A percentile compares a stretch with the other conserved stretches of the same genome.
phyloP scores from a whole-genome alignment of 1,140 invertebrate species.

The Orius laevigatus region DNA sequence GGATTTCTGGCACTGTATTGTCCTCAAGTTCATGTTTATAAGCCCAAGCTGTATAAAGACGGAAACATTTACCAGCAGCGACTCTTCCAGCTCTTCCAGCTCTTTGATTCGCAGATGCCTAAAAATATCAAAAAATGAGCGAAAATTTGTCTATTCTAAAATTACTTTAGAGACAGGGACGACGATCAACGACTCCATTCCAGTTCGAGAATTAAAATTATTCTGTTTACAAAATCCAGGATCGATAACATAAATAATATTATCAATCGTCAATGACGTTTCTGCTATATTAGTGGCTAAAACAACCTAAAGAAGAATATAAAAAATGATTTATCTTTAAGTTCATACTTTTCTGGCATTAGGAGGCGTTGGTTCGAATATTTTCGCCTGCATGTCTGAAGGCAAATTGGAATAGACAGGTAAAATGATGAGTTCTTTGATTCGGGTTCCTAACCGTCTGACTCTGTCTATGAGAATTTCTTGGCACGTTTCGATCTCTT shows the following conservation, averaged over 20 bases:
- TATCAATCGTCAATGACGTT: constrained; percentile 97
- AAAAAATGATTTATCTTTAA: neutral
- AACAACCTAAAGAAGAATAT: constrained; percentile 45
- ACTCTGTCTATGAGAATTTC: constrained; percentile 84
- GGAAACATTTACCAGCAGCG: constrained; percentile 93
- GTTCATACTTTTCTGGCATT: constrained; percentile 67
- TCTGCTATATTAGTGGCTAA: constrained; percentile 98
- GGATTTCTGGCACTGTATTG: constrained; percentile 95
- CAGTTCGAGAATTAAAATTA: constrained; percentile 93
- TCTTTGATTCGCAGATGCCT: constrained; percentile 82
- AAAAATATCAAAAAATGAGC: neutral
- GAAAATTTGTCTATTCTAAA: constrained; percentile 1
- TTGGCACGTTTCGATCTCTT: constrained; percentile 83
- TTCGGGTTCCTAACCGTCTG: constrained; percentile 76
- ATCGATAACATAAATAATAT: constrained; percentile 98
- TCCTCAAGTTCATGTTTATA: constrained; percentile 97
- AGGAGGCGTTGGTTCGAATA: constrained; percentile 89
- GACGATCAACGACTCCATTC: constrained; percentile 96
- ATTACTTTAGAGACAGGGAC: constrained; percentile 86
- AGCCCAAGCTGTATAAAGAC: constrained; percentile 92
- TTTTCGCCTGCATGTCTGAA: constrained; percentile 97
- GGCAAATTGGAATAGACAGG: constrained; percentile 98
- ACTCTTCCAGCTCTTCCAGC: constrained; percentile 84
- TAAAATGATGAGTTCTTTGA: constrained; percentile 82
- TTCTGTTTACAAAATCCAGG: constrained; percentile 99